Conservation (phyloP, 2,113 vertebrate species). For the Collichthys lucidus region DNA sequence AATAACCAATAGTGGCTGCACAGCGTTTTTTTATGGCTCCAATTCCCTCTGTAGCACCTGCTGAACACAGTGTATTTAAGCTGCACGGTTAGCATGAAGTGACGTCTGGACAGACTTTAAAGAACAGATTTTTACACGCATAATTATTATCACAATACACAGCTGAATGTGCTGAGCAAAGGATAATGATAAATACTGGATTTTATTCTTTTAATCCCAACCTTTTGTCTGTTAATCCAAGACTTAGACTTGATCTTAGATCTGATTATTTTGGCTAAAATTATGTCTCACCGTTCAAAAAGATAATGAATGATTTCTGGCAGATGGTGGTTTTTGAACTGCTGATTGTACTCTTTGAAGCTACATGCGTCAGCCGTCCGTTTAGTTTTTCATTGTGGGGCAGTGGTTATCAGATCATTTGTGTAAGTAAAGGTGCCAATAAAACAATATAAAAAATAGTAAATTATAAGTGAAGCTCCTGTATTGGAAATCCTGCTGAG, state of each 20-base stretch:
- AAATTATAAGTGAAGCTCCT: too few relatives aligned
- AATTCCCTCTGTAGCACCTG: conserved; percentile 11
- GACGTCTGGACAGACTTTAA: not conserved
- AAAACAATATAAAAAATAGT: too few relatives aligned
- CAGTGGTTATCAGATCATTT: too few relatives aligned
- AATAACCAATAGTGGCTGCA: conserved; percentile 24
- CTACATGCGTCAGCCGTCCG: not conserved
- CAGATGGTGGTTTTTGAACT: not conserved
- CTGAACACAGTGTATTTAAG: conserved; percentile 21
- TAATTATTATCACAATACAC: not conserved
- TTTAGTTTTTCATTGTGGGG: too few relatives aligned
- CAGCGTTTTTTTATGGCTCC: conserved; percentile 23
- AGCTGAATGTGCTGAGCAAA: not conserved
- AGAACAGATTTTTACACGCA: not conserved
- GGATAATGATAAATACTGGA: not conserved
- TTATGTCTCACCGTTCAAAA: not conserved
- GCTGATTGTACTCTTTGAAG: not conserved
- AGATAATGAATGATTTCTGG: not conserved
- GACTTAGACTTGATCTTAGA: not conserved
- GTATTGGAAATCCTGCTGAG: too few relatives aligned
- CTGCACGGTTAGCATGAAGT: not conserved
- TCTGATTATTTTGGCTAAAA: not conserved
- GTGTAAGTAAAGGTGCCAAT: too few relatives aligned
- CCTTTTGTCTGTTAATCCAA: not conserved
- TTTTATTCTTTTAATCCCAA: not conserved